Evolutionary conservation across 2,113 vertebrate genomes (phyloP).

Genomic region (Chaetodon trifascialis): DNA sequence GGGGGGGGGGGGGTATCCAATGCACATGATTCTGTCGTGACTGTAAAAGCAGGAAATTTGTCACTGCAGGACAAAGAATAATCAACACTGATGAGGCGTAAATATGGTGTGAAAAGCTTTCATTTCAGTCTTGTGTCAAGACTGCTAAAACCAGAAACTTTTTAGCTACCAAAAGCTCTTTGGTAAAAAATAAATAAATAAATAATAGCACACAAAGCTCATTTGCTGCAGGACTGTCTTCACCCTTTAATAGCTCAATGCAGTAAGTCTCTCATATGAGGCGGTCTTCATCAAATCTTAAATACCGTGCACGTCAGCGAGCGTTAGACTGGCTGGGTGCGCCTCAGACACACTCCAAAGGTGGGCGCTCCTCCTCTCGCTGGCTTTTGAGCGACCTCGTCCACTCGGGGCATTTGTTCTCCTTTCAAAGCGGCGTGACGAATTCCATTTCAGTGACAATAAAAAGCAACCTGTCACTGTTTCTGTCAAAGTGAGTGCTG

Average conservation of each 20-base stretch:
- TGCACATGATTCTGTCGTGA: no score
- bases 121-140: background rate
- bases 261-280: no score
- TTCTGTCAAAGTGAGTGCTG: slow-evolving; percentile 48
- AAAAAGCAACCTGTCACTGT: slow-evolving; percentile 43
- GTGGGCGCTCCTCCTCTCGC: slow-evolving; percentile 29
- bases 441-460: slow-evolving; percentile 46
- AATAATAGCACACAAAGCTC: no score
- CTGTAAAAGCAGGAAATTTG: background rate
- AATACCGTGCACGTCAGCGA: background rate
- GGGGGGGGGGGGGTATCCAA: no score
- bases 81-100: background rate
- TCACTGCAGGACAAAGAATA: background rate
- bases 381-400: slow-evolving; percentile 47
- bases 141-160: no score
- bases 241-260: no score
- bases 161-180: no score
- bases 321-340: background rate
- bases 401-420: slow-evolving; percentile 52
- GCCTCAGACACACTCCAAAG: slow-evolving; percentile 26
- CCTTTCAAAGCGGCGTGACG: slow-evolving; percentile 30
- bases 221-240: no score
- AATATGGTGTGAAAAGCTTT: background rate
- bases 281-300: no score
- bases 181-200: no score